A percentile compares a stretch with the other conserved stretches of the same genome.
phyloP scores from a whole-genome alignment of 2,888 invertebrate species.

The Eudasyphora cyanicolor region DNA sequence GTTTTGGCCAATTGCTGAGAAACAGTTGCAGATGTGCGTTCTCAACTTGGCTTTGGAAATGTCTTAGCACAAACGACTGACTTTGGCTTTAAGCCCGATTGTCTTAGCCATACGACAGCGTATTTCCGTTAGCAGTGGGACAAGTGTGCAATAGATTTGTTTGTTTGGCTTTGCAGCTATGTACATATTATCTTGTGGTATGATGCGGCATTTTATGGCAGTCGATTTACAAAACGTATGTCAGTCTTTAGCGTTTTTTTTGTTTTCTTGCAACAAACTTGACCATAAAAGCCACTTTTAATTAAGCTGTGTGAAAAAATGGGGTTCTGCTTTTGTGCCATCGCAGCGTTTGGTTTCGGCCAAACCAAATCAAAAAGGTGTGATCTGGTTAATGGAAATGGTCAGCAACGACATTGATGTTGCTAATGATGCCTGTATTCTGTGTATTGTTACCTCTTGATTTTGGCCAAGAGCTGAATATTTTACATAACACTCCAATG shows the following conservation, averaged over 20 bases:
- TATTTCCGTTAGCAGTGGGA: conserved; percentile 19
- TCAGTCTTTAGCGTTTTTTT: not conserved
- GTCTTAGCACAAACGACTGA: not conserved
- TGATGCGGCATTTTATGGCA: not conserved
- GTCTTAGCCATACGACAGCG: not conserved
- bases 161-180: not conserved
- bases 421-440: not conserved
- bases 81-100: not conserved
- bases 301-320: conserved; percentile 56
- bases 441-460: not conserved
- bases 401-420: conserved; percentile 31
- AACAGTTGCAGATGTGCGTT: not conserved
- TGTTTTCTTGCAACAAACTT: conserved; percentile 33
- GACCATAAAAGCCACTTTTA: conserved; percentile 64
- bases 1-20: not conserved
- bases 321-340: conserved; percentile 24
- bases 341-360: conserved; percentile 26
- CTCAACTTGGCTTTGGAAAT: not conserved
- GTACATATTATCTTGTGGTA: not conserved
- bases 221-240: not conserved
- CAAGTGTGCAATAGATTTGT: not conserved
- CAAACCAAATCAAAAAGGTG: conserved; percentile 49
- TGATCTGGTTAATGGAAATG: conserved; percentile 63
- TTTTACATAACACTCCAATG: conserved; percentile 34
- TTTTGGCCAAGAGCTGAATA: conserved; percentile 56